Conservation (phyloP, 37 sponge, comb jelly and placozoan species). For the Geodia barretti region DNA sequence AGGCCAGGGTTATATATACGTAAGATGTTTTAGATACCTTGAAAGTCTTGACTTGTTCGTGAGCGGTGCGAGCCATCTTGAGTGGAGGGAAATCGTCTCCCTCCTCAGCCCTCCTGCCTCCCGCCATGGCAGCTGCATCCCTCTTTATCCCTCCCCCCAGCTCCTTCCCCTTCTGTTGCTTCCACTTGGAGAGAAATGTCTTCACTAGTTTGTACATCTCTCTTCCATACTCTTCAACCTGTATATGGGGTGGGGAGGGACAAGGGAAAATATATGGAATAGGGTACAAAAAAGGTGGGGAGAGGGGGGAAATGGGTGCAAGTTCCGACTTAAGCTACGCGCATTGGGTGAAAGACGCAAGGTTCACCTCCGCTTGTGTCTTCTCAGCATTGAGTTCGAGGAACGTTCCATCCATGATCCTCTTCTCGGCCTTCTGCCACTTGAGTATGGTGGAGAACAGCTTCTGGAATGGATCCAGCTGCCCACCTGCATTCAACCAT, state of each 20-base stretch:
- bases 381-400: conserved; percentile 92
- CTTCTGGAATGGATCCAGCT: conserved; percentile 89
- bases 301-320: too few relatives aligned
- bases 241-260: too few relatives aligned
- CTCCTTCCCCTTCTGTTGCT: conserved; percentile 39
- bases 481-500: too few relatives aligned
- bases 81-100: conserved; percentile 67
- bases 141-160: conserved; percentile 10
- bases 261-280: too few relatives aligned
- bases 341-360: too few relatives aligned
- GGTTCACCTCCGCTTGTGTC: conserved; percentile 81
- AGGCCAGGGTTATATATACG: conserved; percentile 2
- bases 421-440: conserved; percentile 98
- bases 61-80: conserved; percentile 53
- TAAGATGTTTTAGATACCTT: too few relatives aligned
- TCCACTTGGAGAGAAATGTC: conserved; percentile 75
- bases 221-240: conserved; percentile 92
- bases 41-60: conserved; percentile 74
- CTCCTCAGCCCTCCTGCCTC: conserved; percentile 16
- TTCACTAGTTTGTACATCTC: conserved; percentile 90
- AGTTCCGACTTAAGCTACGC: neutral
- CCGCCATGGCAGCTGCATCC: neutral
- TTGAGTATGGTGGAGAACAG: conserved; percentile 87
- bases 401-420: conserved; percentile 95
- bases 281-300: too few relatives aligned